Conservation (phyloP, 2,888 invertebrate species). For the Andrena minutula region DNA sequence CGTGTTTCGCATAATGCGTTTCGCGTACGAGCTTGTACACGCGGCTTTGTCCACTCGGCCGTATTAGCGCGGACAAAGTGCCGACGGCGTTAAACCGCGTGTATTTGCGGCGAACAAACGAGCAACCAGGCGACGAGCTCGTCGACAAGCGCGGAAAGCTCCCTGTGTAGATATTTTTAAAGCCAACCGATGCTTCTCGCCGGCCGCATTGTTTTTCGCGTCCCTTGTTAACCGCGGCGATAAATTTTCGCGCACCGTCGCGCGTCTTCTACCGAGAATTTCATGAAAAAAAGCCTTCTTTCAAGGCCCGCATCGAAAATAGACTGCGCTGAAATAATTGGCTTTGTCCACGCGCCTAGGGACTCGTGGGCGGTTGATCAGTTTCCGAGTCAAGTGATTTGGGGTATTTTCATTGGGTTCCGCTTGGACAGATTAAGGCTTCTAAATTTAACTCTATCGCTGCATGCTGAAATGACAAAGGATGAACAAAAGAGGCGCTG, state of each 20-base stretch:
- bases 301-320: conserved; percentile 40
- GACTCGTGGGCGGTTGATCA: neutral
- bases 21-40: conserved; percentile 17
- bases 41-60: conserved; percentile 49
- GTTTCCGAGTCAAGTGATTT: neutral
- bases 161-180: conserved; percentile 44
- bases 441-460: too few relatives aligned
- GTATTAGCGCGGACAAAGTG: conserved; percentile 63
- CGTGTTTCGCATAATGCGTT: conserved; percentile 60
- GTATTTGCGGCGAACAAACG: conserved; percentile 48
- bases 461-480: too few relatives aligned
- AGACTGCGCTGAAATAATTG: conserved; percentile 31
- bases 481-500: too few relatives aligned
- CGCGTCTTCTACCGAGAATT: conserved; percentile 14
- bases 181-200: conserved; percentile 1
- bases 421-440: neutral
- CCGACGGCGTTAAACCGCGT: conserved; percentile 63
- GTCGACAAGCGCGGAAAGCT: conserved; percentile 40
- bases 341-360: neutral
- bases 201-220: conserved; percentile 43
- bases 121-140: conserved; percentile 10
- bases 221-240: neutral
- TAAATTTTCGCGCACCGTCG: conserved; percentile 20
- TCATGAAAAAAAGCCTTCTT: neutral
- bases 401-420: neutral